Evolutionary conservation across 64 coral and sea anemone genomes (phyloP), one percentile per base, ranked within the genome.

Genomic region (Actinia equina): DNA sequence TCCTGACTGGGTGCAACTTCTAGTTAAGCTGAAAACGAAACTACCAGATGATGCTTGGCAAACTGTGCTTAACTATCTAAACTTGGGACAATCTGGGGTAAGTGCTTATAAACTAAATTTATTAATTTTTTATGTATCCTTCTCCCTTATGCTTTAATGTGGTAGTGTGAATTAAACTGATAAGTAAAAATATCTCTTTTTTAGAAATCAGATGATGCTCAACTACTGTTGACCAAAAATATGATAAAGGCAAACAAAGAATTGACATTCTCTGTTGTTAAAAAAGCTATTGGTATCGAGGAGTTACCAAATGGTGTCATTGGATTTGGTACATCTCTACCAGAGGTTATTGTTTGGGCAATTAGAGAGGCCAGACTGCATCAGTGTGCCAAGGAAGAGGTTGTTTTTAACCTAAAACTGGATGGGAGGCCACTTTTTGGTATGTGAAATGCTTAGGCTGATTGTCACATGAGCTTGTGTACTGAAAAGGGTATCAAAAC

Each of bases 231-330:
- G n/a, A 88, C 86, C 11, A 92, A 92, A 71, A 88, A 92, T 59
- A 77, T 87, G 46, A 88, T 92, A 27, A 88, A 71, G 67, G 91
- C 91, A n/a, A 80, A 87, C 19, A 93, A 93, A 71, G 88, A 85
- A 49, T 81, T 93, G 18, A 86, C 82, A 56, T 88, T 93, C 42
- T 60, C 67, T 51, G 91, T 93, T 84, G 89, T 91, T 11, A 53
- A 74, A 61, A 85, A 41, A 91, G 86, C 84, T 17, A n/a, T 91
- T 52, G 71, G 45, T 30, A 91, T 86, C 46, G 74, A 85, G n/a
- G 86, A 91, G 61, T 52, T 91, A 57, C 53, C 37, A 54, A 78
- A 71, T 77, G 70, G 52, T 65, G 78, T 91, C 58, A 76, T 79
- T 57, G n/a, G n/a, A n/a, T n/a, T n/a, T n/a, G n/a, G n/a, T n/a